Evolutionary conservation across 1,140 invertebrate species (phyloP), one percentile per base, ranked within the genome.

Genomic region (Papilio machaon): DNA sequence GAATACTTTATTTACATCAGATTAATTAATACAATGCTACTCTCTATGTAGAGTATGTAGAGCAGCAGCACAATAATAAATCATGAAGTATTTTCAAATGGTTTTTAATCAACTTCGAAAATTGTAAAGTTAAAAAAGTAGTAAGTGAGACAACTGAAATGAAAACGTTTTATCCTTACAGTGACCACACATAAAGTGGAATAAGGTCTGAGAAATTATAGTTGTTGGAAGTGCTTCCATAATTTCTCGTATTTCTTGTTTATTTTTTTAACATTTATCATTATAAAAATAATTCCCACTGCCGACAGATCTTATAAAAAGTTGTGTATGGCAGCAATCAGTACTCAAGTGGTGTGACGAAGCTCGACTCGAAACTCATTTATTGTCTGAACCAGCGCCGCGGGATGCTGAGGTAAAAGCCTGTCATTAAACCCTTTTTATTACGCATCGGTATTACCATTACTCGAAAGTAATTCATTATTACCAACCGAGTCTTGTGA

Each of bases 341-440:
- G 70, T 73, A 46, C 70, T 73, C 70, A 73, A 73, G 70, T 73
- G 17, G 38, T 73, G 70, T 73, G 70, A 73, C 70, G 70, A 75
- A 52, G 73, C 73, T 47, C 73, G 43, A 75, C 73, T 75, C 19
- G 43, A 49, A 75, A 75, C 73, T 75, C 46, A 75, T 75, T 75
- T 52, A 47, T 52, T 52, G 73, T n/a, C 19, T 23, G n/a, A 15
- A 19, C 46, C 73, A 75, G 73, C 43, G 19, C 73, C 19, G 47
- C 73, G 47, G 73, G 73, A 47, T 47, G 73, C 73, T 30, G 19
- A 2, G 47, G 73, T 75, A 75, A 75, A 75, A 75, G 73, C n/a
- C 73, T 75, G 73, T 75, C 73, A 75, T 75, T 75, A 75, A 49
- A 75, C 17, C n/a, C 43, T 75, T 75, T 75, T 75, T 75, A 75